Base-by-base conservation (phyloP, 2,888 invertebrate species). In the Conistra vaccinii region DNA sequence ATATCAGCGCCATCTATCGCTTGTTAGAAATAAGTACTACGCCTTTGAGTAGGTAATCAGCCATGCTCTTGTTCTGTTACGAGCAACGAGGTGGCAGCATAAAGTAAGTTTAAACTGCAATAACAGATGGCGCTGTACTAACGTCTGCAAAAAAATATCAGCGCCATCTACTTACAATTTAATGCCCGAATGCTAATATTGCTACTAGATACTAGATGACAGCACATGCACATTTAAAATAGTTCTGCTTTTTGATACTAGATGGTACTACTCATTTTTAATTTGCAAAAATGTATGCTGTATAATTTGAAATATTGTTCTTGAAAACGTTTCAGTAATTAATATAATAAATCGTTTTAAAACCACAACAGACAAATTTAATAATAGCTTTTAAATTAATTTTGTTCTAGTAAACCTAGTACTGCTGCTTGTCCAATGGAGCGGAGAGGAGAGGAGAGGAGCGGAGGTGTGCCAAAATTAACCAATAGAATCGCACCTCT, bases 41-140 rank as follows among this genome's bases (percentile, higher is more conserved):
- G 1, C 14, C 0, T 29, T 32, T 1, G 17, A 10, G 20, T 12
- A n/a, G n/a, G n/a, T n/a, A 12, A 3, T n/a, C 12, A 45, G 14
- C 0, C 0, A 32, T 10, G 5, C 3, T 1, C 0, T 76, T 74
- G 62, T 86, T 73, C 12, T 2, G 10, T 78, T 76, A 83, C n/a
- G 70, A 12, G 1, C 29, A 62, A 29, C 32, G 29, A 90, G 88
- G 79, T 81, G 67, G 69, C 81, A 48, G 42, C 67, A 32, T 1
- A 5, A 17, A 17, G 1, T 67, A 58, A 2, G 23, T 68, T 3
- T 6, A 23, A 20, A 17, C 0, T 60, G 57, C 6, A 35, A 23
- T 26, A 61, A 61, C 68, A 90, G 90, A 89, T 89, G 87, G 66
- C 88, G 35, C 5, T 78, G 69, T n/a, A n/a, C 1, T 12, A 0